A percentile compares a stretch with the other conserved stretches of the same genome.
phyloP scores from a whole-genome alignment of 1,140 invertebrate species.

The Listronotus bonariensis region DNA sequence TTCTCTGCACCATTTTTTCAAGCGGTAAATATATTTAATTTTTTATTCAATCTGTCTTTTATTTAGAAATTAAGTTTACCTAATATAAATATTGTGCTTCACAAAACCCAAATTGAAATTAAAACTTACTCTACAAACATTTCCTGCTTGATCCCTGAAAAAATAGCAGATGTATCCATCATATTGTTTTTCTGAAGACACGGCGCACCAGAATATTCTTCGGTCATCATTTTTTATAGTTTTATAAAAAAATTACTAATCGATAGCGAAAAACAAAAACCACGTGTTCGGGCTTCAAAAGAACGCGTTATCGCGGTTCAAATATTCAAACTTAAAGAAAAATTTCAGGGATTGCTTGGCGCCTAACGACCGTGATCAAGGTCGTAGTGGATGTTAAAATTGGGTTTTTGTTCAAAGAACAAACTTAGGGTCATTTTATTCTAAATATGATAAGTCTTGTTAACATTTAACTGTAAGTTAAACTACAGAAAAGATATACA shows the following conservation, averaged over 20 bases:
- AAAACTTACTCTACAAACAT: slow-evolving; percentile 12
- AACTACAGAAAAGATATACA: no score
- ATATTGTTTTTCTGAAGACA: not conserved
- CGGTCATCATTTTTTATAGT: slow-evolving; percentile 17
- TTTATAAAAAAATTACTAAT: not conserved
- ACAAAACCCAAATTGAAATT: no score
- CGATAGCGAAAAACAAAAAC: slow-evolving; percentile 7
- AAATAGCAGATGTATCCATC: slow-evolving; percentile 9
- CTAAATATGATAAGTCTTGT: not conserved
- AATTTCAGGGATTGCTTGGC: not conserved
- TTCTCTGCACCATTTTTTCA: no score
- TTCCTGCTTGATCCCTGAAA: not conserved
- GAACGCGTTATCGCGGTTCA: slow-evolving; percentile 8
- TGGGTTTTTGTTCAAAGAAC: no score
- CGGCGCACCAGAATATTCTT: slow-evolving; percentile 4
- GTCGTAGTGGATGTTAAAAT: no score
- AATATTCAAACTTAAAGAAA: slow-evolving; percentile 4
- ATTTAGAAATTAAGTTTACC: no score
- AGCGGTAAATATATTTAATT: no score
- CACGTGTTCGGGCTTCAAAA: not conserved
- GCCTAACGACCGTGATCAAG: no score
- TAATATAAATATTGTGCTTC: no score
- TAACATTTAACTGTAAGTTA: not conserved
- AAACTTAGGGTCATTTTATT: no score
- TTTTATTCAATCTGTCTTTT: no score